Evolutionary conservation across 2,888 invertebrate genomes (phyloP).

Genomic region (Rhingia rostrata): DNA sequence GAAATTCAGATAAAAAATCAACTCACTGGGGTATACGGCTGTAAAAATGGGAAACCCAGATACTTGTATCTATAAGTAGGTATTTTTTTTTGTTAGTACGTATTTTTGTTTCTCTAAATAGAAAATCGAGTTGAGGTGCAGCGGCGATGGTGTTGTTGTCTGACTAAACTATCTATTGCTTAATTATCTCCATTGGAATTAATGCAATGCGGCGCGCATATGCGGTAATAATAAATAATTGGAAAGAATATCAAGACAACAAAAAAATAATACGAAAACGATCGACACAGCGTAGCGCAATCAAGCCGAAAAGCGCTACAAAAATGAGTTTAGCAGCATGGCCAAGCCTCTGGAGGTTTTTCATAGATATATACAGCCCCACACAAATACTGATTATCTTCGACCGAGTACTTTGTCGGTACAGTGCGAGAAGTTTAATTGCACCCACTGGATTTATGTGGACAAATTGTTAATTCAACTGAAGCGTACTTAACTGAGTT

Average conservation of each 20-base stretch:
- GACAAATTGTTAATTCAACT: background rate
- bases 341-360: constrained; percentile 64
- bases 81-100: constrained; percentile 4
- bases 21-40: background rate
- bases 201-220: constrained; percentile 59
- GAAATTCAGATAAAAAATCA: constrained; percentile 23
- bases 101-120: constrained; percentile 31
- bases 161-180: constrained; percentile 74
- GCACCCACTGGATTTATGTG: constrained; percentile 10
- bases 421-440: constrained; percentile 37
- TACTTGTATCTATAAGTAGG: constrained; percentile 13
- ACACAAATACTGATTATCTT: constrained; percentile 22
- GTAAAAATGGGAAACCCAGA: constrained; percentile 36
- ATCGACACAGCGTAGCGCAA: constrained; percentile 43
- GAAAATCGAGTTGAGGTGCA: constrained; percentile 68
- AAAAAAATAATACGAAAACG: constrained; percentile 11
- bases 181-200: constrained; percentile 72
- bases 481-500: background rate
- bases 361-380: constrained; percentile 42
- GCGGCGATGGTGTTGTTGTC: constrained; percentile 45
- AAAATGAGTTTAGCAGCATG: constrained; percentile 56
- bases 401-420: background rate
- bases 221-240: constrained; percentile 74
- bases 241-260: constrained; percentile 35
- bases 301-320: constrained; percentile 65